Conservation (phyloP, 64 coral and sea anemone genomes). For the Hydrozoanthus tunicans region DNA sequence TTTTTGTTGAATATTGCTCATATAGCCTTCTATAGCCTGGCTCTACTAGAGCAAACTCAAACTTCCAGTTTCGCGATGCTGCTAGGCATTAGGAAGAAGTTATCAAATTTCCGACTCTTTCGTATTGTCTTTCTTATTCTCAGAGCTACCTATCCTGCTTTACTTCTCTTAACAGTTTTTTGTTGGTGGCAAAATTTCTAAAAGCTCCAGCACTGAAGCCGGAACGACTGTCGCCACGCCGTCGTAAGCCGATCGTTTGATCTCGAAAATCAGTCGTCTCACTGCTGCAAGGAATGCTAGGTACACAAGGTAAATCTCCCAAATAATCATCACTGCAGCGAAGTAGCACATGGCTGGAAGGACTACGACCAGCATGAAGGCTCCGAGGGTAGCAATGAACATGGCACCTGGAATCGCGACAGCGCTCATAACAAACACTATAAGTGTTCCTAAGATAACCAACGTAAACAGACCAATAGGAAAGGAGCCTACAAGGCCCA, state of each 20-base stretch:
- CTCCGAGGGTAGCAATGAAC: conserved; percentile 20
- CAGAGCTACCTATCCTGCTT: not conserved
- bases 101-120: no score
- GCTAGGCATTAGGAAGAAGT: no score
- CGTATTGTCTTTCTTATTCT: not conserved
- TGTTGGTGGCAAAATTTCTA: conserved; percentile 8
- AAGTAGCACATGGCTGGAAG: conserved; percentile 28
- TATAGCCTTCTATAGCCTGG: no score
- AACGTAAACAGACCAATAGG: not conserved
- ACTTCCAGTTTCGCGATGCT: no score
- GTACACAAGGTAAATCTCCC: conserved; percentile 19
- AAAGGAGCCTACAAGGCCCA: conserved; percentile 28
- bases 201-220: conserved; percentile 27
- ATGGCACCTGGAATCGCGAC: conserved; percentile 17
- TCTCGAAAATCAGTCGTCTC: not conserved
- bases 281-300: conserved; percentile 10
- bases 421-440: conserved; percentile 13
- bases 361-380: not conserved
- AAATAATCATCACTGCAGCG: not conserved
- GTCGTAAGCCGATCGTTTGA: not conserved
- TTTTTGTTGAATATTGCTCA: no score
- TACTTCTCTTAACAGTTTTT: not conserved
- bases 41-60: no score
- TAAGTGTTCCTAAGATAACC: conserved; percentile 6
- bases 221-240: not conserved